Percentiles rank a stretch among this genome's conserved stretches.
phyloP scores from a whole-genome alignment of 2,888 invertebrate species.

The Julus scandinavius region DNA sequence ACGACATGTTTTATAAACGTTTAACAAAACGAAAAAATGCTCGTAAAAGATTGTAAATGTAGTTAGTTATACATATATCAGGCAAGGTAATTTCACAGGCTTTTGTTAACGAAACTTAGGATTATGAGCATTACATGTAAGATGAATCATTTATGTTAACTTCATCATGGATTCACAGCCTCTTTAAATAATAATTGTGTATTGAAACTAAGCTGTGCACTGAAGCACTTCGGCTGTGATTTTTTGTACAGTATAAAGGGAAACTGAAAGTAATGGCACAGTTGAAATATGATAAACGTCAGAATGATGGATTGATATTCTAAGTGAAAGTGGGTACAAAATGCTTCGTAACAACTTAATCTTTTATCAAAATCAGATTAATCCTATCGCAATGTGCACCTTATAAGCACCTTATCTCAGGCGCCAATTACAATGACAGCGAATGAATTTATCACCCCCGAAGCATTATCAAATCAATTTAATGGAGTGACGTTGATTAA shows the following conservation, averaged over 20 bases:
- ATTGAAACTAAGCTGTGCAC: too few species aligned
- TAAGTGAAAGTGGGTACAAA: slow-evolving; percentile 22
- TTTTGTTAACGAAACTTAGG: too few species aligned
- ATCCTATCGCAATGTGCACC: background rate
- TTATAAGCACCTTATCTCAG: slow-evolving; percentile 21
- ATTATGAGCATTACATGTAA: too few species aligned
- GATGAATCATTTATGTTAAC: too few species aligned
- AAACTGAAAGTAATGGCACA: background rate
- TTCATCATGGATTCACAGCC: too few species aligned
- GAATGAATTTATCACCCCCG: background rate
- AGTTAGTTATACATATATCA: too few species aligned
- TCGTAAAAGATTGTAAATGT: too few species aligned
- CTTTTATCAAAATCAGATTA: slow-evolving; percentile 39
- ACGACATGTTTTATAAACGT: too few species aligned
- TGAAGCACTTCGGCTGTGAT: too few species aligned
- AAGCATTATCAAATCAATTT: slow-evolving; percentile 33
- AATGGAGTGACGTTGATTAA: slow-evolving; percentile 1
- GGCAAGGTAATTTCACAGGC: too few species aligned
- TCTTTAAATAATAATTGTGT: too few species aligned
- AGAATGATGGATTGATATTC: slow-evolving; percentile 20
- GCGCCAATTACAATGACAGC: slow-evolving; percentile 23
- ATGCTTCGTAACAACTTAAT: slow-evolving; percentile 42
- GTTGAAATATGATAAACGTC: slow-evolving; percentile 19
- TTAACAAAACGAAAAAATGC: too few species aligned
- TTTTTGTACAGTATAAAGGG: background rate